Base-by-base conservation (phyloP, 2,888 invertebrate genomes). In the Drepanosiphum platanoidis region DNA sequence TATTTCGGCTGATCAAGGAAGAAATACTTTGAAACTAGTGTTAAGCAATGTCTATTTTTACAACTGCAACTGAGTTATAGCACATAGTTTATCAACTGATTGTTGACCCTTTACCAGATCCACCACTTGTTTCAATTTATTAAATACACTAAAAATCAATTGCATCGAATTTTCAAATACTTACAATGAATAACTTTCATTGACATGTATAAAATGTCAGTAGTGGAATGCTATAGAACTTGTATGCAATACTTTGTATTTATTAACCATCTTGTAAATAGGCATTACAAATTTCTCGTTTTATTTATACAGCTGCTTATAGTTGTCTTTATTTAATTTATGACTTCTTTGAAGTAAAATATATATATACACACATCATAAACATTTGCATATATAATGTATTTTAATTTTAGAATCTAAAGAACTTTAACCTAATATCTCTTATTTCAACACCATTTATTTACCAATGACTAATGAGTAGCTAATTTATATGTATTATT, bases 251-350 rank as follows among this genome's bases (percentile, higher is more conserved):
- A 2, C 30, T 22, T 30, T 78, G 0, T 30, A 42, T 52, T 9
- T 36, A 58, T 22, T 70, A 36, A 80, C 52, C 18, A 52, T 66
- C 15, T 32, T n/a, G 27, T 70, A 22, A 36, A 70, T n/a, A 70
- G 11, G 18, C 3, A 5, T 27, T 39, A 22, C 2, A 27, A 80
- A 70, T 13, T 46, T 2, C 1, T 58, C 18, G 0, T 27, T 27
- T 27, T 18, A 70, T 80, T 70, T 58, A 22, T 70, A 27, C 70
- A 71, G 36, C 36, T 81, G 70, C 3, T 52, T 22, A 3, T 22
- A 70, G 70, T 34, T 68, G 18, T 58, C 30, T 36, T 52, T 58
- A 58, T 80, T 46, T 46, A 32, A 27, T 66, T 78, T 64, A 78
- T 66, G 22, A 46, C 34, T 46, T 68, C 27, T 68, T 80, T 52